Conservation (phyloP, 2,113 vertebrate species). For the Tamias sibiricus region DNA sequence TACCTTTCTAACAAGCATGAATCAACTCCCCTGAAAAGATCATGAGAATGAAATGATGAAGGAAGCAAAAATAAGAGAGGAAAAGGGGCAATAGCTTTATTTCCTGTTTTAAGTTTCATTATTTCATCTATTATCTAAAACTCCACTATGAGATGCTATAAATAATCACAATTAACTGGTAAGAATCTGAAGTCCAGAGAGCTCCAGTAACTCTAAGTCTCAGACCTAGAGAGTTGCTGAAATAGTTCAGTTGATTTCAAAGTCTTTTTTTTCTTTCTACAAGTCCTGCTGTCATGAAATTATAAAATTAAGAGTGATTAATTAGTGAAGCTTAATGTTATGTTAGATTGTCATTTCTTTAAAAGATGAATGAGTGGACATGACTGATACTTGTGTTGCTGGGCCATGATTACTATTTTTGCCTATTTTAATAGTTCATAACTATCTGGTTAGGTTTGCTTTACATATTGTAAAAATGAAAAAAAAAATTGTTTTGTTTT, state of each 20-base stretch:
- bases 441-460: neutral
- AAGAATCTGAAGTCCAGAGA: neutral
- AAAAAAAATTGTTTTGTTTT: neutral
- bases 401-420: neutral
- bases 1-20: neutral
- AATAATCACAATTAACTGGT: neutral
- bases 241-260: neutral
- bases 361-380: neutral
- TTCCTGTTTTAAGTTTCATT: neutral
- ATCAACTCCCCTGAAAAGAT: neutral
- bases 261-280: neutral
- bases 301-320: neutral
- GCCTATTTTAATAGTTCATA: neutral
- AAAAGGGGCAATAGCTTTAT: neutral
- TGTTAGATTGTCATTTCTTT: neutral
- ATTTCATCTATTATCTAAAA: neutral
- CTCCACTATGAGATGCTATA: neutral
- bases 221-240: neutral
- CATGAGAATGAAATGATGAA: neutral
- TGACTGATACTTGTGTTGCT: neutral
- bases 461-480: neutral
- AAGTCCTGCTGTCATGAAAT: neutral
- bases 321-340: neutral
- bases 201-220: neutral
- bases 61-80: neutral